Conservation (phyloP, 2,797 vertebrate genomes). For the Hemibagrus guttatus region DNA sequence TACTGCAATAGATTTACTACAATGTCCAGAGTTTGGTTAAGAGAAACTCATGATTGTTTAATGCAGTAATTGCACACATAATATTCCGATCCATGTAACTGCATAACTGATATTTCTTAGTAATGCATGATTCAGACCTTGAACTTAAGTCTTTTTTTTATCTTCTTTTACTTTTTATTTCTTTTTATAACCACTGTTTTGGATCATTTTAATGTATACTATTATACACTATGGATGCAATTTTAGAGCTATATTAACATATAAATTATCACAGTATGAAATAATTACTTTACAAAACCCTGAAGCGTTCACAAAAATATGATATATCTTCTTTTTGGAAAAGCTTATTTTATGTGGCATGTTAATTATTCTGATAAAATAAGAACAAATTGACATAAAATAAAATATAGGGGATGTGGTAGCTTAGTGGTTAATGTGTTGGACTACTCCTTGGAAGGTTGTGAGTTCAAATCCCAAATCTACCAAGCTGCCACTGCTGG, state of each 20-base stretch:
- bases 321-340: not conserved
- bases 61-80: not conserved
- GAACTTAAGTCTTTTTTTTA: not conserved
- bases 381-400: not conserved
- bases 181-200: too few species aligned
- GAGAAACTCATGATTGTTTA: not conserved
- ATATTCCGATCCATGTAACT: not conserved
- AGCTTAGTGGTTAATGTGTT: too few species aligned
- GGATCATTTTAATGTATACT: not conserved
- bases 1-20: not conserved
- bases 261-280: not conserved
- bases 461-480: too few species aligned
- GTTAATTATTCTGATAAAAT: not conserved
- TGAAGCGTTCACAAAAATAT: not conserved
- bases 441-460: too few species aligned
- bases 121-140: not conserved
- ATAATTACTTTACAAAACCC: not conserved
- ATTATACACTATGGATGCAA: not conserved
- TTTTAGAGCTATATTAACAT: constrained; percentile 7
- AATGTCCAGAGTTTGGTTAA: not conserved
- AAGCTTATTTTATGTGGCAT: not conserved
- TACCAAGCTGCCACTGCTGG: too few species aligned
- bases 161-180: too few species aligned
- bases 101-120: not conserved
- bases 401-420: not conserved